Base-by-base conservation (phyloP, 1,140 invertebrate genomes). In the Drosophila tristis region DNA sequence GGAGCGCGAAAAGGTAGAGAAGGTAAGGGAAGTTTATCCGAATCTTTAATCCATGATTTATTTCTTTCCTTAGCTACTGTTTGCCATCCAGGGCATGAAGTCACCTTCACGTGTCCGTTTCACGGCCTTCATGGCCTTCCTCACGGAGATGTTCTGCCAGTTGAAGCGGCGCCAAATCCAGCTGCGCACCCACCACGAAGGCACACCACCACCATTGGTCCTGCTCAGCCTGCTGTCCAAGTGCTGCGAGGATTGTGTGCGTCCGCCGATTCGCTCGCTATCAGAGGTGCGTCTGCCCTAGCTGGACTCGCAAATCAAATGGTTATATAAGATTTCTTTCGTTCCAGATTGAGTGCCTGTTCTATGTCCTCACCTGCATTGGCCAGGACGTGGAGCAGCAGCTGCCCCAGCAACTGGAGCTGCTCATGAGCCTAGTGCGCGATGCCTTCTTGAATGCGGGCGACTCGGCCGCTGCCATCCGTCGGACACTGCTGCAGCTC, bases 81-180 rank as follows among this genome's bases (percentile, higher is more conserved):
- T 82, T 60, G 76, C 91, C 60, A 85, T 92, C 7, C 91, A 92
- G 51, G 90, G 81, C 45, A 92, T 92, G 87, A 92, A 92, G 48
- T 90, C 82, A 26, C 84, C 90, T 53, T 91, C 91, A 13, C 93
- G 95, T 13, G 94, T 94, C 2, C 94, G 95, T 15, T 96, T 96
- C 91, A 95, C 96, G 74, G 96, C 96, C 67, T 97, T 97, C 92
- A 97, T 97, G 93, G 96, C 95, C 91, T 97, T 97, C 92, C 93
- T 98, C 47, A 96, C 96, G 75, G 97, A 97, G 94, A 96, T 97
- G 94, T 97, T 97, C 92, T 96, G 96, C 87, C 96, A 96, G 93
- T 92, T 97, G 73, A 96, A 97, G 90, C 94, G 96, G 5, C 94
- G 96, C 59, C 95, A 96, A 78, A 92, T 96, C 48, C 95, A 96